Conservation (phyloP, 2,113 vertebrate genomes). For the Rhagologus leucostigma region DNA sequence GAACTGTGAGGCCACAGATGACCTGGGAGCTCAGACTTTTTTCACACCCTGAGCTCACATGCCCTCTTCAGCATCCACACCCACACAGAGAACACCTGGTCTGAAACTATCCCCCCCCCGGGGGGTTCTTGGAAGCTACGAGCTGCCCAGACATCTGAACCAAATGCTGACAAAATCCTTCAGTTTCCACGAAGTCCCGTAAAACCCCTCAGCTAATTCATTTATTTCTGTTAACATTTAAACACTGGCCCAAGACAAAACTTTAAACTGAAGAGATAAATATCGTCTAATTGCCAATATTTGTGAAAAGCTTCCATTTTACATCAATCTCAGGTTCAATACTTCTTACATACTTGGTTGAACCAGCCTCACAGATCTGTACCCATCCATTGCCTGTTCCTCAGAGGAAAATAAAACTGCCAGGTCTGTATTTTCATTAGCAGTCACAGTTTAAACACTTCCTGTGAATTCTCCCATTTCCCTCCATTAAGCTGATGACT, state of each 20-base stretch:
- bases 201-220: background rate
- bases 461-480: background rate
- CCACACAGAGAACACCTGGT: no score
- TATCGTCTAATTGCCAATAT: rapidly evolving
- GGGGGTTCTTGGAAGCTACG: rapidly evolving
- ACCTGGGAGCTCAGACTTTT: background rate
- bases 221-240: background rate
- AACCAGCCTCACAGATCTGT: background rate
- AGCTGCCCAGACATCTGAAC: background rate
- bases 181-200: rapidly evolving
- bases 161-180: background rate
- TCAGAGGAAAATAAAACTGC: background rate
- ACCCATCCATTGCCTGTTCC: background rate
- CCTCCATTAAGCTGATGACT: background rate
- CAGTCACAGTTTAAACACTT: background rate
- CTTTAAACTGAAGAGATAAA: background rate
- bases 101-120: rapidly evolving
- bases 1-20: background rate
- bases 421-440: background rate
- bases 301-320: background rate
- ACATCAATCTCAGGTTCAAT: background rate
- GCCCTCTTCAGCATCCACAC: background rate
- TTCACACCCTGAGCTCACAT: rapidly evolving
- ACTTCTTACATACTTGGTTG: rapidly evolving
- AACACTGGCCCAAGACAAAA: background rate